These are phyloP conservation scores for Chrysolina haemoptera DNA, from an alignment of 2,888 invertebrate genomes.

Conservation along the genomic window DNA sequence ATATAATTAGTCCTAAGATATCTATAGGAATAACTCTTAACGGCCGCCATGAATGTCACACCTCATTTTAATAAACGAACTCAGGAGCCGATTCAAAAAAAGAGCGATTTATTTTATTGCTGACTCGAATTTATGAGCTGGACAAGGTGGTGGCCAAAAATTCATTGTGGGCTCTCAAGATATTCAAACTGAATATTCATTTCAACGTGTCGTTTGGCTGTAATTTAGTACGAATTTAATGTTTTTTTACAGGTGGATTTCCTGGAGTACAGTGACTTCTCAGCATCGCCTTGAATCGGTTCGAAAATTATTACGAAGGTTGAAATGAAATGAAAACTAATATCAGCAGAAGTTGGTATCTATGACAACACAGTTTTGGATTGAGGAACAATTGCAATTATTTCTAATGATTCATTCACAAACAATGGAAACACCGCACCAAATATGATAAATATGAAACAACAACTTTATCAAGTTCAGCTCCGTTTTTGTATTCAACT, in stretches of 20 bases:
- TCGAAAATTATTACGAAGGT: no score
- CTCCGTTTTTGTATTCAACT: no score
- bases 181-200: constrained; percentile 21
- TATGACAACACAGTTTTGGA: no score
- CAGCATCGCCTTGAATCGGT: no score
- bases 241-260: neutral
- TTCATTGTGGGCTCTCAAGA: neutral
- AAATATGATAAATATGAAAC: no score
- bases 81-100: constrained; percentile 42
- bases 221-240: neutral
- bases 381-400: no score
- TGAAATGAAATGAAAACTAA: no score
- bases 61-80: constrained; percentile 51
- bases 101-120: constrained; percentile 38
- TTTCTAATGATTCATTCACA: no score
- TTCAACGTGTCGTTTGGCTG: constrained; percentile 14
- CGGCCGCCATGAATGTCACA: constrained; percentile 40
- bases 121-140: constrained; percentile 23
- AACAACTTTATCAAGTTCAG: no score
- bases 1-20: constrained; percentile 9
- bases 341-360: no score
- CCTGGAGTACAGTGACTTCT: neutral
- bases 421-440: no score
- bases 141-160: constrained; percentile 23
- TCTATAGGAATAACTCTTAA: constrained; percentile 10